Base-by-base conservation (phyloP, 2,888 invertebrate species). In the Oxycera nigricornis region DNA sequence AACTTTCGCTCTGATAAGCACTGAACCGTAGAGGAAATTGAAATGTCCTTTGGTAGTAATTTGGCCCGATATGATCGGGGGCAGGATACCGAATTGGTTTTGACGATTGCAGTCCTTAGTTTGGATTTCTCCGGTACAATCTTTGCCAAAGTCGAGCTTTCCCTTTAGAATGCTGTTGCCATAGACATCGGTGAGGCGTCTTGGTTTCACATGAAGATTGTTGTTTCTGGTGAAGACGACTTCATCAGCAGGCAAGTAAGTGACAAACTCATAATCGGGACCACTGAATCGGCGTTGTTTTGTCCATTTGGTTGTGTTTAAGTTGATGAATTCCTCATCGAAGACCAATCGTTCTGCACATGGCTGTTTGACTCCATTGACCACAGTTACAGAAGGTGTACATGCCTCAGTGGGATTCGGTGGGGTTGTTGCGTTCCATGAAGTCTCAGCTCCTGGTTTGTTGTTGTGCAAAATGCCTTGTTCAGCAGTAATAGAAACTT, bases 1-100 rank as follows among this genome's bases (percentile, higher is more conserved):
- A 76, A 94, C 82, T 82, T 91, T 92, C 0, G 94, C 94, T 24
- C 88, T 87, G 2, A 94, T 85, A 79, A 90, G 88, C 1, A 94
- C 86, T 52, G 86, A 88, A 11, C 94, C 94, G 80, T 91, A 92
- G 9, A 88, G 87, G 79, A 94, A 93, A 9, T 87, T 87, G 78
- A 93, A 91, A 39, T 87, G 86, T 7, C 77, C 74, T 80, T 89
- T 90, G 1, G 90, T 90, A 22, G 88, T 89, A 68, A 94, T 81
- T 76, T 89, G 88, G 0, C 90, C 90, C 0, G 92, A 90, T 39
- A 89, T 85, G 0, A 92, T 84, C 0, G 93, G 93, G 0, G 93
- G 93, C 35, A 93, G 80, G 68, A 91, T 90, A 35, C 81, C 80
- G 9, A 76, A 73, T 1, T 75, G 73, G 0, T 75, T 50, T 4